Evolutionary conservation across 2,888 invertebrate genomes (phyloP), one percentile per base, ranked within the genome.

Genomic region (Salticus scenicus): DNA sequence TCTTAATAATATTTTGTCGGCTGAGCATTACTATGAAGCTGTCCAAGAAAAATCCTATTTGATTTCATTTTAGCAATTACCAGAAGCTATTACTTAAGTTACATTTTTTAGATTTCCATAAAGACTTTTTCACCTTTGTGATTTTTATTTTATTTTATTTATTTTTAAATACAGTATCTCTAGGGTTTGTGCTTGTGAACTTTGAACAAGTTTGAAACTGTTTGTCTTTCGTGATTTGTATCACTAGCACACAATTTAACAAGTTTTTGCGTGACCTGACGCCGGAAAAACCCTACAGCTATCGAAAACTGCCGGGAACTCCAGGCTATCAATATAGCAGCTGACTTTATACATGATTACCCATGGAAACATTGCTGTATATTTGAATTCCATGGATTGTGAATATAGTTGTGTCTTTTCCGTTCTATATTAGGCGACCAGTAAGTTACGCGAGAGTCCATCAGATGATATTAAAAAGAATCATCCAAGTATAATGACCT

Each of bases 361-460:
- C 12, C 47, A 37, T 12, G 12, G 12, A n/a, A n/a, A n/a, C n/a
- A n/a, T n/a, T n/a, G n/a, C n/a, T n/a, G n/a, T n/a, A n/a, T n/a
- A n/a, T n/a, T n/a, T n/a, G 37, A 37, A 37, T 37, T 37, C 12
- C 37, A 37, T 37, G 37, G 7, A 37, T 5, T 12, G 37, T 37
- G 37, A 7, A 37, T 37, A 8, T 37, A 37, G 37, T 47, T 47
- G 2, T 17, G 47, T 47, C 12, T 31, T 67, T 57, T 63, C 70
- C 75, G 63, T 57, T 71, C 70, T 64, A 76, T 51, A 71, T 82
- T 71, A 76, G 76, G 64, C 51, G 24, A 70, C 37, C 27, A 31
- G 31, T 31, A 63, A 69, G 28, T 69, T 51, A 27, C 69, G 47
- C 17, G 47, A 47, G 47, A 47, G 47, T 12, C 7, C 12, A 12